Evolutionary conservation across 2,888 invertebrate species (phyloP), one percentile per base, ranked within the genome.

Genomic region (Trypoxylon attenuatum): DNA sequence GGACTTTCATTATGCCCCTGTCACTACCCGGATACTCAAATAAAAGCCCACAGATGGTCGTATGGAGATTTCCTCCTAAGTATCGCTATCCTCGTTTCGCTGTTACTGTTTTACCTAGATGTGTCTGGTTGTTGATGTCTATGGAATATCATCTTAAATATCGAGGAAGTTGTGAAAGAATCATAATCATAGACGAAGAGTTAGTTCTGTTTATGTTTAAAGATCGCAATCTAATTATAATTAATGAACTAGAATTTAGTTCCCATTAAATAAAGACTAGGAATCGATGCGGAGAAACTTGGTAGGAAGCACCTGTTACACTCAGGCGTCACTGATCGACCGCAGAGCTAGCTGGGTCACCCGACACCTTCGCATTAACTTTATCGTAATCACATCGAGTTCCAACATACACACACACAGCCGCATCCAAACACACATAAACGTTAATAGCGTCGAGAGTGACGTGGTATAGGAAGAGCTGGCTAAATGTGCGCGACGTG

Each of bases 351-450:
- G 81, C 78, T 79, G 81, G 78, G 70, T 80, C 74, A 59, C 43
- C 69, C 71, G 71, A 76, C 73, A 76, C 74, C 77, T 78, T 75
- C 79, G 71, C 82, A 78, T 83, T 80, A 82, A 77, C 79, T 77
- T 82, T 82, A 83, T 83, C 82, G 82, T 82, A 80, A 82, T 82
- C 82, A 80, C 79, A 83, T 82, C 80, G 78, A 64, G 71, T 66
- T 49, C 43, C 57, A 62, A 51, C 51, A 62, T 8, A 33, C 33
- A 13, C 13, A n/a, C n/a, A n/a, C 13, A 5, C 2, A 33, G 13
- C 33, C 13, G 10, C 8, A 33, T 13, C 8, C n/a, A 33, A 10
- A 33, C 33, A 10, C 49, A 25, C 52, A 52, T 55, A 55, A 61
- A 49, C 63, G 70, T 51, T 53, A 57, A 57, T 47, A 45, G 54